Percentiles rank a stretch among this genome's conserved stretches.
These are phyloP conservation scores for Himalopsyche phryganea DNA, from an alignment of 1,140 invertebrate species.

Conservation along the genomic window DNA sequence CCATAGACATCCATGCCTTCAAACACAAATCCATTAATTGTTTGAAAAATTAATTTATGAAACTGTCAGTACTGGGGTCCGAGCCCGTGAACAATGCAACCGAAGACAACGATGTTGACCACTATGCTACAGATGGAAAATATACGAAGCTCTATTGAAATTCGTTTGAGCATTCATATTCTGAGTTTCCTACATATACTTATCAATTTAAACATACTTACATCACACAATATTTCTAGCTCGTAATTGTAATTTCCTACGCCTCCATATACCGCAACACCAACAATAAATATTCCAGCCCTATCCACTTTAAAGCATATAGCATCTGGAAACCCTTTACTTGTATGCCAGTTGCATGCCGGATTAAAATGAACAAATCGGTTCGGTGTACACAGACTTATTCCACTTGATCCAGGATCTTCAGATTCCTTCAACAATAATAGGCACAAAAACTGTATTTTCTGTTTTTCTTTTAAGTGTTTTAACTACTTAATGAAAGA, in stretches of 20 bases:
- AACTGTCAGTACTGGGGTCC: too few relatives aligned
- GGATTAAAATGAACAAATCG: slow-evolving; percentile 87
- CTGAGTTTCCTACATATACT: too few relatives aligned
- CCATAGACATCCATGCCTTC: too few relatives aligned
- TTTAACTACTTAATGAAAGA: background rate
- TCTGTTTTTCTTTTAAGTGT: background rate
- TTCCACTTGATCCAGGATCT: slow-evolving; percentile 9
- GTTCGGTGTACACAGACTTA: slow-evolving; percentile 67
- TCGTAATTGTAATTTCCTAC: slow-evolving; percentile 86
- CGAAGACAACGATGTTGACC: too few relatives aligned
- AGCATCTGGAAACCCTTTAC: slow-evolving; percentile 94
- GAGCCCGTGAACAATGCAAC: too few relatives aligned
- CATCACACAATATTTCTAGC: slow-evolving; percentile 85
- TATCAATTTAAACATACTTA: too few relatives aligned
- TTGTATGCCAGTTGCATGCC: slow-evolving; percentile 92
- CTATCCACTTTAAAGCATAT: slow-evolving; percentile 93
- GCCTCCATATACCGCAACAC: slow-evolving; percentile 84
- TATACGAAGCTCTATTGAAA: too few relatives aligned
- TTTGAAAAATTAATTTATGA: too few relatives aligned
- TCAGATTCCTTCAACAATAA: background rate
- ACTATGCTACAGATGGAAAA: too few relatives aligned
- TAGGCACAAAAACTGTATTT: too few relatives aligned
- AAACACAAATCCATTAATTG: too few relatives aligned
- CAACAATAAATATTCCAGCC: slow-evolving; percentile 82
- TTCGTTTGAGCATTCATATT: too few relatives aligned